These are phyloP conservation scores for Vicugna pacos DNA, from an alignment of 2,113 vertebrate species.

Conservation along the genomic window DNA sequence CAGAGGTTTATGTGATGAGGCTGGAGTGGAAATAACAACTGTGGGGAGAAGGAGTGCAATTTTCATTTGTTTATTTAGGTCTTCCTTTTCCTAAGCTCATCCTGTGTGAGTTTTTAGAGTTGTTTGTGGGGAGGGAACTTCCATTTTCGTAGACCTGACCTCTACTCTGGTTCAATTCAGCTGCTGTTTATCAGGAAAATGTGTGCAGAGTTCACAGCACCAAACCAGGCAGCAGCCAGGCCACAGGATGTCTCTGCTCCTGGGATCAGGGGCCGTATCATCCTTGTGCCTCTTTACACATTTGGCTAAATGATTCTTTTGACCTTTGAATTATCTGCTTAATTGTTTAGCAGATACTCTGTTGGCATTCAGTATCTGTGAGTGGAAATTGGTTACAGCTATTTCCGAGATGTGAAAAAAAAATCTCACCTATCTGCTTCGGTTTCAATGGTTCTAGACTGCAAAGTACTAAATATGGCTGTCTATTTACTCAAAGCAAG, in stretches of 20 bases:
- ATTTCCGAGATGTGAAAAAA: neutral
- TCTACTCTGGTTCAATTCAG: neutral
- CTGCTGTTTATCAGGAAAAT: neutral
- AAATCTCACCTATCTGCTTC: neutral
- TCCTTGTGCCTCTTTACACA: neutral
- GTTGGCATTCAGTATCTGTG: neutral
- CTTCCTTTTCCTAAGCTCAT: neutral
- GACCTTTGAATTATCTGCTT: neutral
- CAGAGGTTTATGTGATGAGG: neutral
- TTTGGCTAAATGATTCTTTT: neutral
- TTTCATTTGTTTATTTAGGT: neutral
- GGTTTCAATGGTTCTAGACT: constrained; percentile 24
- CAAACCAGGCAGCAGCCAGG: neutral
- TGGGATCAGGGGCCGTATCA: neutral
- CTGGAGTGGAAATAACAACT: neutral
- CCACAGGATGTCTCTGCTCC: neutral
- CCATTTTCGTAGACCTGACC: neutral
- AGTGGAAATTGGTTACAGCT: neutral
- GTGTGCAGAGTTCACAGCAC: neutral
- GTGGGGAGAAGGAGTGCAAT: neutral
- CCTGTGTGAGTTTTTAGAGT: neutral
- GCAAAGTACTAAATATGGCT: neutral
- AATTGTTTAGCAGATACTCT: neutral
- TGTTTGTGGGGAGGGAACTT: neutral
- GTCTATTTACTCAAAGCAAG: neutral